These are phyloP conservation scores for Poeciliopsis prolifica DNA, from an alignment of 2,113 vertebrate genomes.

Conservation along the genomic window DNA sequence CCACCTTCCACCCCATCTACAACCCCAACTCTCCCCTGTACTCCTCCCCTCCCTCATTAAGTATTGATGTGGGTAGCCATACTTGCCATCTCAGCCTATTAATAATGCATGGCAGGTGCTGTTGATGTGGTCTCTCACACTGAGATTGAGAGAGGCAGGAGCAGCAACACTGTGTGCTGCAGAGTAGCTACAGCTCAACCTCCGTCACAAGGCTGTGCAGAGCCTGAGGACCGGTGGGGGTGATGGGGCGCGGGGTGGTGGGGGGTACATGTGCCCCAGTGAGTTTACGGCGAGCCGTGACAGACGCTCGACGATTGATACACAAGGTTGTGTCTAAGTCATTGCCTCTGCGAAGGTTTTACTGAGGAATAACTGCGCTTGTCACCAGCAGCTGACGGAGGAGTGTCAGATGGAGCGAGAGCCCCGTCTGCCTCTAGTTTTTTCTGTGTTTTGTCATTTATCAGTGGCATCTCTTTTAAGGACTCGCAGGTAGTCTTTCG, in stretches of 20 bases:
- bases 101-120: conserved; percentile 98
- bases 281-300: conserved; percentile 70
- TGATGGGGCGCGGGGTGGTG: conserved; percentile 33
- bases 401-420: conserved; percentile 29
- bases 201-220: conserved; percentile 36
- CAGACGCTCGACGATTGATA: conserved; percentile 68
- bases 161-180: conserved; percentile 82
- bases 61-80: conserved; percentile 85
- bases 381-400: conserved; percentile 67
- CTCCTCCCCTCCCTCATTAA: conserved; percentile 71
- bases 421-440: conserved; percentile 51
- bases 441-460: conserved; percentile 51
- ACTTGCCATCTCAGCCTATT: conserved; percentile 99
- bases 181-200: conserved; percentile 67
- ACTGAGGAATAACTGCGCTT: conserved; percentile 61
- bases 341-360: conserved; percentile 63
- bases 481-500: conserved; percentile 34
- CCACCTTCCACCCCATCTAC: conserved; percentile 35
- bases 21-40: not conserved
- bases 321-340: conserved; percentile 71
- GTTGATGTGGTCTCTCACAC: conserved; percentile 98
- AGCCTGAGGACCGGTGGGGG: too few relatives aligned
- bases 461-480: conserved; percentile 27
- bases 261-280: conserved; percentile 38
- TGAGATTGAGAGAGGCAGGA: conserved; percentile 88